These are phyloP conservation scores for Lepus oiostolus DNA, from an alignment of 2,797 vertebrate genomes.

Conservation along the genomic window DNA sequence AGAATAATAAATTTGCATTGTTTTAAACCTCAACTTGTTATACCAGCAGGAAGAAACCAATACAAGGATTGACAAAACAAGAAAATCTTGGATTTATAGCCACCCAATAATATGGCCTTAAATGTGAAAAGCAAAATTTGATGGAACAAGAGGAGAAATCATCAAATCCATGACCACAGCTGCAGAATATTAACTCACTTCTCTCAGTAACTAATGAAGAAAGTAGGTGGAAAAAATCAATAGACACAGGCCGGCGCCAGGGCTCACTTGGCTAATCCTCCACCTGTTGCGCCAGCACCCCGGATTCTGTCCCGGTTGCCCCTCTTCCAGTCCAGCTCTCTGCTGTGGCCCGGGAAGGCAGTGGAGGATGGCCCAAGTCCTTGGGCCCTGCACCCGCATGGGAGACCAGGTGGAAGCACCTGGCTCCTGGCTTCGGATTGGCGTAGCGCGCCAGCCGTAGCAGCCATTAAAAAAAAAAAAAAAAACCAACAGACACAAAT, in stretches of 20 bases:
- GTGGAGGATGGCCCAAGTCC: too few species aligned
- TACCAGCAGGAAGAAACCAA: neutral
- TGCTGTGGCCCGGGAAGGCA: too few species aligned
- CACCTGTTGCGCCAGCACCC: too few species aligned
- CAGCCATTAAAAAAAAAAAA: too few species aligned
- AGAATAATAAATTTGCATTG: slow-evolving; percentile 14
- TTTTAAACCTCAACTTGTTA: neutral
- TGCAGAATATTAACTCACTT: slow-evolving; percentile 5
- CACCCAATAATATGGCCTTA: neutral
- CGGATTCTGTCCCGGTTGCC: too few species aligned
- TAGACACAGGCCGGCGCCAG: neutral
- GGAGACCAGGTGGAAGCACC: too few species aligned
- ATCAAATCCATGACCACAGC: slow-evolving; percentile 11
- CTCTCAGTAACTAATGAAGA: slow-evolving; percentile 50
- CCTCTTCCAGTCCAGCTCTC: too few species aligned
- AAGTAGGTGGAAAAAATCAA: neutral
- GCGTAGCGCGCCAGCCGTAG: too few species aligned
- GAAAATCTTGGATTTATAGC: slow-evolving; percentile 5
- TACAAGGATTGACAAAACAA: neutral
- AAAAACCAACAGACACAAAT: neutral
- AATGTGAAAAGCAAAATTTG: slow-evolving; percentile 43
- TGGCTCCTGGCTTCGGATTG: too few species aligned
- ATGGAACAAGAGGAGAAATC: neutral
- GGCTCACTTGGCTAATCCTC: too few species aligned
- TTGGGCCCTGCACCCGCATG: too few species aligned